Percentiles rank a stretch among this genome's conserved stretches.
phyloP scores from a whole-genome alignment of 2,888 invertebrate genomes.

The Metellina segmentata region DNA sequence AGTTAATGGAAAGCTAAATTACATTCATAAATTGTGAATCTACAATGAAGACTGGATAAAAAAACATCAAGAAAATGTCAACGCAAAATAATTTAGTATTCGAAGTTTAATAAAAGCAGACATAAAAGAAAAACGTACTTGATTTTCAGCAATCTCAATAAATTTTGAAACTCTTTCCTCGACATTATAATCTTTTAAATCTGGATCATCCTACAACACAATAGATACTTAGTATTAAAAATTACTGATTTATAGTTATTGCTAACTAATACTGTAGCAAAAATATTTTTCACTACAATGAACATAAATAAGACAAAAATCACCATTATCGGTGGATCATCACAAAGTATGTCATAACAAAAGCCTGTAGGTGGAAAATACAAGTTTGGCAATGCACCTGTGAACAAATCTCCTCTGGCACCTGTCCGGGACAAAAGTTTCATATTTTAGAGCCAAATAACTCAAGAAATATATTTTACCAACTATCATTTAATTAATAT shows the following conservation, averaged over 20 bases:
- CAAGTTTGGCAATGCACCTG: conserved; percentile 89
- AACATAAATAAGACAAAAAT: conserved; percentile 35
- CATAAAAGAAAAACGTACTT: conserved; percentile 14
- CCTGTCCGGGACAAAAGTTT: conserved; percentile 78
- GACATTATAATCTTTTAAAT: conserved; percentile 91
- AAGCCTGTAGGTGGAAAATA: conserved; percentile 94
- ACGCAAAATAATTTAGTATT: no score
- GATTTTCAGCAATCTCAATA: conserved; percentile 78
- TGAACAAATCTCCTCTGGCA: conserved; percentile 87
- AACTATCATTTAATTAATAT: background rate
- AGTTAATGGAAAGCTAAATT: no score
- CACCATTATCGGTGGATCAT: conserved; percentile 88
- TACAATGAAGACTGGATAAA: no score
- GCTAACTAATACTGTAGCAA: background rate
- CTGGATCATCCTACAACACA: conserved; percentile 85
- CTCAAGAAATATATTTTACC: no score
- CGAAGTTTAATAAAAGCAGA: background rate
- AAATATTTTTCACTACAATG: background rate
- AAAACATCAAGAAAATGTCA: no score
- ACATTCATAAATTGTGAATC: no score
- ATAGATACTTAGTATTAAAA: background rate
- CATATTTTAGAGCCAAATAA: background rate
- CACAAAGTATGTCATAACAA: conserved; percentile 94
- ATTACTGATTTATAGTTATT: background rate
- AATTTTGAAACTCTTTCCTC: conserved; percentile 84